Evolutionary conservation across 1,140 invertebrate species (phyloP).

Genomic region (Lasioglossum albipes): DNA sequence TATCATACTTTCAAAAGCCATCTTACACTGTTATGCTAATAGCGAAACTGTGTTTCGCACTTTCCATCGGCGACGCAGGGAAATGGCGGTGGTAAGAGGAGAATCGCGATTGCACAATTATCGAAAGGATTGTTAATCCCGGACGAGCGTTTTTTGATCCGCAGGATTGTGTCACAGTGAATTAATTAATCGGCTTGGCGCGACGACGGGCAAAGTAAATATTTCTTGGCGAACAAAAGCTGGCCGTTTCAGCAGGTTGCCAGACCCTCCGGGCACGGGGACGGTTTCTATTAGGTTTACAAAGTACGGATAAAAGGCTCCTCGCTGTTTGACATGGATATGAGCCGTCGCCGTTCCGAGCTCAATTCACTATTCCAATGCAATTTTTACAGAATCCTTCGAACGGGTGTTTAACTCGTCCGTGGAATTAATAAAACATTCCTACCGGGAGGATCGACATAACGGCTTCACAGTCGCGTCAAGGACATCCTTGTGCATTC

Average conservation of each 20-base stretch:
- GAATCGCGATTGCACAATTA: background rate
- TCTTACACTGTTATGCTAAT: background rate
- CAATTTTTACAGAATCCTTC: background rate
- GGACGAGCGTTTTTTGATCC: background rate
- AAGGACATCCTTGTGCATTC: background rate
- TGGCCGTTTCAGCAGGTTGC: constrained; percentile 11
- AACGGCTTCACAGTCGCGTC: background rate
- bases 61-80: background rate
- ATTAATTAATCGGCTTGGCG: constrained; percentile 22
- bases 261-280: background rate
- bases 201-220: constrained; percentile 18
- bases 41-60: background rate
- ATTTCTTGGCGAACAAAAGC: constrained; percentile 4
- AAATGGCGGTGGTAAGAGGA: background rate
- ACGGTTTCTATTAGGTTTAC: constrained; percentile 32
- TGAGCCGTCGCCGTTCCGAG: constrained; percentile 44
- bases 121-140: background rate
- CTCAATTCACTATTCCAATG: constrained; percentile 4
- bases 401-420: background rate
- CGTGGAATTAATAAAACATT: background rate
- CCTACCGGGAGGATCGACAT: background rate
- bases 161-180: background rate
- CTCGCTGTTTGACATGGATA: constrained; percentile 52
- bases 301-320: constrained; percentile 16
- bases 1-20: background rate